Base-by-base conservation (phyloP, 2,113 vertebrate species). In the Apodemus speciosus region DNA sequence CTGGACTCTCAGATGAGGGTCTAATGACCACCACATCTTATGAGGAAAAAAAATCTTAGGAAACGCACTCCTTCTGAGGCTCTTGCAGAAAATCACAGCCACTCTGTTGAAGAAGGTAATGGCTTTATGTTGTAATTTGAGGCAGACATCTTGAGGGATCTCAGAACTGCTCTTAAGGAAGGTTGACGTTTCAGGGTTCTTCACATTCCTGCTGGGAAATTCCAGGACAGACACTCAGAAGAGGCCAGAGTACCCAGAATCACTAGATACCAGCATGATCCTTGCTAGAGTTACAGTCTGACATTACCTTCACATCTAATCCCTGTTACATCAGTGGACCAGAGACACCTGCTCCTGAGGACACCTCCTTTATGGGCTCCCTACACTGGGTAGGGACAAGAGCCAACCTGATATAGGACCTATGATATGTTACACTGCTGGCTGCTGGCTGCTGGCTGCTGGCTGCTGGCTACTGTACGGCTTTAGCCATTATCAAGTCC, bases 121-220 rank as follows among this genome's bases (percentile, higher is more conserved):
- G 79, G 21, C 77, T 58, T 6, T 60, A 7, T 69, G 13, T 69
- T 69, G 68, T 69, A 69, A 69, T n/a, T 69, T n/a, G 16, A n/a
- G n/a, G 30, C 56, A 49, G 79, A 40, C 6, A 2, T 21, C 2
- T 25, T 20, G 18, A 27, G 30, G 46, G 20, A 11, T 58, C 21
- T 46, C 64, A 56, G 18, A 46, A 38, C 79, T 5, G 0, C 30
- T 46, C 46, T 6, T 0, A 5, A 6, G 0, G 5, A n/a, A n/a
- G 20, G n/a, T 21, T 46, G 13, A 32, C 15, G 0, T 25, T 49
- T 3, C 9, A 46, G 32, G 18, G 6, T 15, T 46, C 25, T 21
- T 40, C 62, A 62, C 1, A 0, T 23, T 77, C 58, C 76, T 38
- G 3, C 10, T 49, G 56, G 25, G 64, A 46, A 66, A 13, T 16